These are phyloP conservation scores for Hyppa rectilinea DNA, from an alignment of 2,888 invertebrate genomes.

Conservation along the genomic window DNA sequence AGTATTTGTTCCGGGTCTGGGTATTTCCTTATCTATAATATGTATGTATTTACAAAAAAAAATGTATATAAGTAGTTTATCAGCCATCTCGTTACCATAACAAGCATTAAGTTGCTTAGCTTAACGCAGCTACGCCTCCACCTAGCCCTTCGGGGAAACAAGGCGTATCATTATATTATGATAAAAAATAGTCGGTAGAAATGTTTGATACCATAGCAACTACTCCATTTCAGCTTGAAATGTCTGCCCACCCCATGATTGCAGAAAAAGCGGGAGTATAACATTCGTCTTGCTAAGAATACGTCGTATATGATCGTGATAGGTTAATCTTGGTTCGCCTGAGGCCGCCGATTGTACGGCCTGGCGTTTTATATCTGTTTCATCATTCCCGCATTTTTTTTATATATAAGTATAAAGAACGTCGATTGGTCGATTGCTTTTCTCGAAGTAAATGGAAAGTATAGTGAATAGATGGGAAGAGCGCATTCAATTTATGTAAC, in stretches of 20 bases:
- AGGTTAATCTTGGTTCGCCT: constrained; percentile 61
- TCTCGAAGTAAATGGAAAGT: constrained; percentile 32
- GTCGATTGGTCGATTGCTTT: constrained; percentile 41
- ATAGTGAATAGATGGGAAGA: background rate
- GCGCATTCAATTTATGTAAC: background rate
- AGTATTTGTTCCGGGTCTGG: no score
- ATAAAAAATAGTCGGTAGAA: background rate
- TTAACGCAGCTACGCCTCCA: no score
- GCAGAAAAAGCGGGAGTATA: constrained; percentile 22
- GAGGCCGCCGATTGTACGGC: constrained; percentile 45
- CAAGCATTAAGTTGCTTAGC: no score
- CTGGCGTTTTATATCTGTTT: constrained; percentile 52
- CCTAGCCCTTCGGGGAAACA: no score
- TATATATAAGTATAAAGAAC: constrained; percentile 22
- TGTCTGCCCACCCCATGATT: constrained; percentile 8
- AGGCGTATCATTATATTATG: no score
- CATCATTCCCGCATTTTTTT: constrained; percentile 45
- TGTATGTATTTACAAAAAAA: no score
- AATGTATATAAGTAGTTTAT: no score
- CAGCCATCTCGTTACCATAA: no score
- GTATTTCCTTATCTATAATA: no score
- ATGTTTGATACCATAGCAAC: background rate
- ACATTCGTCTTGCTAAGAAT: constrained; percentile 35
- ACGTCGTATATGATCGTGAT: constrained; percentile 56
- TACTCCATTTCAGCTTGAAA: background rate